Percentiles rank a stretch among this genome's conserved stretches.
Evolutionary conservation across 2,888 invertebrate genomes (phyloP).

Genomic region (Ectemnius continuus): DNA sequence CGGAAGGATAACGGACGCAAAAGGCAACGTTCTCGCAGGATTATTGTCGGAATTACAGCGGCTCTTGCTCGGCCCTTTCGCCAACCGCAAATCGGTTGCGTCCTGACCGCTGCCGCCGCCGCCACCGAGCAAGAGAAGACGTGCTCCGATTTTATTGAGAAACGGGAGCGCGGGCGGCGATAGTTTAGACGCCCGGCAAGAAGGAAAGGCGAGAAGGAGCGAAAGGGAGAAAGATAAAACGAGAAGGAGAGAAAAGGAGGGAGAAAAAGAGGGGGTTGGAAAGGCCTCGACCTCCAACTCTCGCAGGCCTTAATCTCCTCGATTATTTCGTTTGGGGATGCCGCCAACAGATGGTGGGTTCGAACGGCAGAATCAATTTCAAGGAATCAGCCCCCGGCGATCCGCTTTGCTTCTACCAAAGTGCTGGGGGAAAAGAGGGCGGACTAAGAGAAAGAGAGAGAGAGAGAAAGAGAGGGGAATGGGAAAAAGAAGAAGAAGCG

Average conservation of each 20-base stretch:
- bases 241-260: conserved; percentile 2
- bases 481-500: too few species aligned
- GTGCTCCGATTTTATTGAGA: conserved; percentile 56
- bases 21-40: conserved; percentile 1
- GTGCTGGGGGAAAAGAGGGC: conserved; percentile 12
- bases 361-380: conserved; percentile 62
- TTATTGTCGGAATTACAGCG: conserved; percentile 36
- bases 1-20: too few species aligned
- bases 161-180: conserved; percentile 12
- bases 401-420: conserved; percentile 46
- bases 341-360: conserved; percentile 63
- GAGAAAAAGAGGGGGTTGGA: conserved; percentile 1
- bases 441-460: background rate
- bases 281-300: conserved; percentile 37
- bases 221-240: background rate
- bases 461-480: too few species aligned
- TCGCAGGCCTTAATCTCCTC: conserved; percentile 58
- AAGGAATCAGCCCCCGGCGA: conserved; percentile 61
- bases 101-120: too few species aligned
- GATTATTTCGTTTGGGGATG: conserved; percentile 66
- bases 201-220: background rate
- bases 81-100: conserved; percentile 38
- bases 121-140: conserved; percentile 26
- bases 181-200: background rate
- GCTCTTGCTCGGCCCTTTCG: conserved; percentile 38